phyloP scores from a whole-genome alignment of 2,797 vertebrate species.

The Mallotus villosus region DNA sequence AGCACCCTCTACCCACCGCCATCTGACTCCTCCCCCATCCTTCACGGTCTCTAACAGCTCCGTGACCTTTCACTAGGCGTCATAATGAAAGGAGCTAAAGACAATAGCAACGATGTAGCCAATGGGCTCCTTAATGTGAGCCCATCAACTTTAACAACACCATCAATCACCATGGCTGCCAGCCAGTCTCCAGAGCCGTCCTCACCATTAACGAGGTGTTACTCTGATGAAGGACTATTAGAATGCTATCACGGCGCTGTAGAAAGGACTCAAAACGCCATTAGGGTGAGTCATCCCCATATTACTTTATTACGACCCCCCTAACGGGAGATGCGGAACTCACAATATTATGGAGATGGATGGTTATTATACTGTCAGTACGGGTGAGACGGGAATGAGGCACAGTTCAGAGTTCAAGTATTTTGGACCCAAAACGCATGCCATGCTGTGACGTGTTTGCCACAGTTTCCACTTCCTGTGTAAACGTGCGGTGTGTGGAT shows the following conservation, averaged over 20 bases:
- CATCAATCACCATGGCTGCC: constrained; percentile 61
- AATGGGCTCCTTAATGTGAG: constrained; percentile 72
- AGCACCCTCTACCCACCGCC: not conserved
- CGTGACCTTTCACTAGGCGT: not conserved
- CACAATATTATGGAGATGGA: too few relatives aligned
- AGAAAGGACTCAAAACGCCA: constrained; percentile 64
- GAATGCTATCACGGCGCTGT: constrained; percentile 44
- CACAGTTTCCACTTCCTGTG: too few relatives aligned
- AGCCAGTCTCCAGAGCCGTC: constrained; percentile 25
- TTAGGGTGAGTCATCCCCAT: constrained; percentile 63
- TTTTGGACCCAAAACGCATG: too few relatives aligned
- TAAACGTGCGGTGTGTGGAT: too few relatives aligned
- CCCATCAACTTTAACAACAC: constrained; percentile 75
- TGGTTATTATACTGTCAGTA: too few relatives aligned
- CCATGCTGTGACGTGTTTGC: too few relatives aligned
- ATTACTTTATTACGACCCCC: not conserved
- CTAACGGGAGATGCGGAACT: too few relatives aligned
- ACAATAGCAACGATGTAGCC: constrained; percentile 71
- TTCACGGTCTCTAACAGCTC: not conserved
- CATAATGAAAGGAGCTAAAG: not conserved
- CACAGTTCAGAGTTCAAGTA: too few relatives aligned
- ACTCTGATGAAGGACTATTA: constrained; percentile 71
- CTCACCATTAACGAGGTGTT: constrained; percentile 52
- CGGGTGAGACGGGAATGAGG: too few relatives aligned
- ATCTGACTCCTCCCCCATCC: not conserved